A percentile compares a stretch with the other conserved stretches of the same genome.
These are phyloP conservation scores for Protonemura montana DNA, from an alignment of 2,888 invertebrate species.

Conservation along the genomic window DNA sequence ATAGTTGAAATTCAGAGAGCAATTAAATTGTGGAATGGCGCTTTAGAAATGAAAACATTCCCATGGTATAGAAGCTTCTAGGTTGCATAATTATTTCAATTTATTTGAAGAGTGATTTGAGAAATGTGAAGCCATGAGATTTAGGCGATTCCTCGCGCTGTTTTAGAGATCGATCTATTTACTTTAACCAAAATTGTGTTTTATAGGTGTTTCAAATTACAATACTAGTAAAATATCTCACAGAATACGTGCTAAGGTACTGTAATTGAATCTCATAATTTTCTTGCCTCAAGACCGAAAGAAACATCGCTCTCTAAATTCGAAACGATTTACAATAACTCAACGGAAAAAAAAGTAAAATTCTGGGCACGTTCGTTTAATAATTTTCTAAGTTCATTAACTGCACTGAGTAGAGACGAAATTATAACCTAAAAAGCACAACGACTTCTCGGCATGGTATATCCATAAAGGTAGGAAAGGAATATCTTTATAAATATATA, in stretches of 20 bases:
- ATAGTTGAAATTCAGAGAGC: neutral
- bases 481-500: neutral
- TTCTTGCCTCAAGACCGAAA: neutral
- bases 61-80: neutral
- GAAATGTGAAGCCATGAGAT: neutral
- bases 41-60: neutral
- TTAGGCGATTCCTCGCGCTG: too few species aligned
- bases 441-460: neutral
- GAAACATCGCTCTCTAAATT: neutral
- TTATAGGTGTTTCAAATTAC: neutral
- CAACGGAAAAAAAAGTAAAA: neutral
- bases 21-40: neutral
- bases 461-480: neutral
- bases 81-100: neutral
- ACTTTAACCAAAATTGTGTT: neutral
- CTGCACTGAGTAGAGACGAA: neutral
- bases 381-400: neutral
- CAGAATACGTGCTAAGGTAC: neutral
- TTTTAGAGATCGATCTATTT: neutral
- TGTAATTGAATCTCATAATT: neutral
- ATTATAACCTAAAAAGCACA: slow-evolving; percentile 34
- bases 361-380: neutral
- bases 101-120: neutral
- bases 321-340: neutral
- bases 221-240: neutral